Base-by-base conservation (phyloP, 2,888 invertebrate species). In the Clostera curtula region DNA sequence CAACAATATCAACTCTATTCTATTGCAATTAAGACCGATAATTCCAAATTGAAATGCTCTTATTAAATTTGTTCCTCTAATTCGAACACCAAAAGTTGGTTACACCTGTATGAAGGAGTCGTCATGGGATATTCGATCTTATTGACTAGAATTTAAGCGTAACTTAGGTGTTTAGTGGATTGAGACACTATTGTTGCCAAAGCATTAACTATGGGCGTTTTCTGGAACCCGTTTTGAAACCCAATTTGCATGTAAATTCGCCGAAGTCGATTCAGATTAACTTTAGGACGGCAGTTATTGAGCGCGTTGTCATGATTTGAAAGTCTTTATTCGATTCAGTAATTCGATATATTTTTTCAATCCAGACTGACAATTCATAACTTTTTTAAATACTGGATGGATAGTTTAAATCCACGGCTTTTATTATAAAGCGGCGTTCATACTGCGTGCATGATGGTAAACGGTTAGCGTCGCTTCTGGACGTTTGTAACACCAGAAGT, bases 231-330 rank as follows among this genome's bases (percentile, higher is more conserved):
- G 66, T 67, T 73, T 57, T 52, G 59, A 67, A 69, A 73, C 68
- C 71, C 77, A 76, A 77, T 77, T 72, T 77, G 68, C 72, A 77
- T 77, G 76, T 70, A 75, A 77, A 77, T 77, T 70, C 64, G 59
- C 58, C 62, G 65, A 73, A 74, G 70, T 73, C 72, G 56, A 60
- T 60, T 52, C 55, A 59, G 70, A 76, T 76, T 67, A 68, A 75
- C 68, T 75, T 69, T 44, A 45, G 53, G 46, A 45, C 58, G 50
- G 55, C 49, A 66, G 64, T 65, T 64, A 49, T 58, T 50, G 53
- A 64, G 61, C 54, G 36, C 34, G n/a, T n/a, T n/a, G n/a, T n/a
- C n/a, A n/a, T n/a, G n/a, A n/a, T n/a, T n/a, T n/a, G n/a, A n/a
- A n/a, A n/a, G n/a, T n/a, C n/a, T n/a, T n/a, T n/a, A n/a, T n/a